These are phyloP conservation scores for Antitype chi DNA, from an alignment of 2,888 invertebrate species.

Conservation along the genomic window DNA sequence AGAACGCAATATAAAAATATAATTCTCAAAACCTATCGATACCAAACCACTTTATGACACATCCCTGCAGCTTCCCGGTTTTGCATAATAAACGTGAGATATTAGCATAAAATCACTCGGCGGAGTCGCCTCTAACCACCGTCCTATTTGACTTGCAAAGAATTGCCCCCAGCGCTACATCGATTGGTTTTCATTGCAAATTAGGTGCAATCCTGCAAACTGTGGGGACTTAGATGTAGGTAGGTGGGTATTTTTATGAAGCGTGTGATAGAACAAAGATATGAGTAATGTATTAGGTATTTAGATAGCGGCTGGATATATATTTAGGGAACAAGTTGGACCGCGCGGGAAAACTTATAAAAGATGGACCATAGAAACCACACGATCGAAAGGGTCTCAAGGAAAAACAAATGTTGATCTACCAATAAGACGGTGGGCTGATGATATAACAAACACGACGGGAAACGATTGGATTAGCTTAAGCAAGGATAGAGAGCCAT, in stretches of 20 bases:
- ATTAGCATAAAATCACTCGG: constrained; percentile 88
- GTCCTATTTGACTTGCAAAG: constrained; percentile 89
- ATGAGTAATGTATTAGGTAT: not conserved
- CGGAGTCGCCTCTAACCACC: constrained; percentile 76
- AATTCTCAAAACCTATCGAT: constrained; percentile 32
- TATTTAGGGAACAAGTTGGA: too few relatives aligned
- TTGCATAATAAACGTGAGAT: constrained; percentile 85
- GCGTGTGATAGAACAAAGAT: not conserved
- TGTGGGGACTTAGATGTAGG: constrained; percentile 15
- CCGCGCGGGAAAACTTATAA: too few relatives aligned
- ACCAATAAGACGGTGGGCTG: too few relatives aligned
- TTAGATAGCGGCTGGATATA: too few relatives aligned
- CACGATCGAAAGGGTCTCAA: too few relatives aligned
- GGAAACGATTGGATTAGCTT: too few relatives aligned
- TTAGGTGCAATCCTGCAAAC: constrained; percentile 61
- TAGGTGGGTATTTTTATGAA: constrained; percentile 4
- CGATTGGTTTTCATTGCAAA: constrained; percentile 77
- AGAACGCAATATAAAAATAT: not conserved
- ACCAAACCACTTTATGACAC: constrained; percentile 27
- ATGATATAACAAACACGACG: too few relatives aligned
- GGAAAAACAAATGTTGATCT: too few relatives aligned
- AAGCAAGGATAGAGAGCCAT: too few relatives aligned
- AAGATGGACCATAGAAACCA: too few relatives aligned
- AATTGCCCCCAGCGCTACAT: constrained; percentile 71
- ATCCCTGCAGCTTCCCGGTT: constrained; percentile 73